Conservation (phyloP, 2,113 vertebrate genomes). For the Albula goreensis region DNA sequence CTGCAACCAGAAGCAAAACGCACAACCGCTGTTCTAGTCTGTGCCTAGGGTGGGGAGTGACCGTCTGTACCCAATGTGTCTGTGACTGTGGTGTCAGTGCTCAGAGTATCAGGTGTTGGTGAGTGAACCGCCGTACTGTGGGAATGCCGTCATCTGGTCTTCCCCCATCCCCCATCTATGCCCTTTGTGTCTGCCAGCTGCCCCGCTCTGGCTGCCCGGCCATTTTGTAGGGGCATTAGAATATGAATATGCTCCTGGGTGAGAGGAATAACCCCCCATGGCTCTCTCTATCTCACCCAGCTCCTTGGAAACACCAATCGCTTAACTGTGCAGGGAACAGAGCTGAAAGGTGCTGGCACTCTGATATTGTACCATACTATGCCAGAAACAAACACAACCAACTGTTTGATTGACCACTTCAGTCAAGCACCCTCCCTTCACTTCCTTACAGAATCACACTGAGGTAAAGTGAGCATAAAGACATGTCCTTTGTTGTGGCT, state of each 20-base stretch:
- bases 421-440: background rate
- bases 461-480: background rate
- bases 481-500: background rate
- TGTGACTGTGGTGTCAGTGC: constrained; percentile 1
- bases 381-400: constrained; percentile 5
- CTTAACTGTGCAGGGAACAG: background rate
- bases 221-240: constrained; percentile 47
- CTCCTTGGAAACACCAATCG: background rate
- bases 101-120: constrained; percentile 7
- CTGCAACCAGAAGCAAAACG: background rate
- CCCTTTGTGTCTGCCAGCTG: constrained; percentile 46
- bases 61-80: background rate
- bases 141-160: constrained; percentile 16
- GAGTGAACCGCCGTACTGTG: background rate
- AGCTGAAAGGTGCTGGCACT: constrained; percentile 18
- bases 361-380: background rate
- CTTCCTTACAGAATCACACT: background rate
- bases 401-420: background rate
- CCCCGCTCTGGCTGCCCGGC: constrained; percentile 7
- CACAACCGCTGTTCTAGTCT: constrained; percentile 3
- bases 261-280: constrained; percentile 33
- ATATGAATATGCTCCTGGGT: constrained; percentile 55
- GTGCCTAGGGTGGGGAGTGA: background rate
- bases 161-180: constrained; percentile 2
- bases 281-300: background rate